A percentile compares a stretch with the other conserved stretches of the same genome.
These are phyloP conservation scores for Macrotis lagotis DNA, from an alignment of 2,113 vertebrate species.

Conservation along the genomic window DNA sequence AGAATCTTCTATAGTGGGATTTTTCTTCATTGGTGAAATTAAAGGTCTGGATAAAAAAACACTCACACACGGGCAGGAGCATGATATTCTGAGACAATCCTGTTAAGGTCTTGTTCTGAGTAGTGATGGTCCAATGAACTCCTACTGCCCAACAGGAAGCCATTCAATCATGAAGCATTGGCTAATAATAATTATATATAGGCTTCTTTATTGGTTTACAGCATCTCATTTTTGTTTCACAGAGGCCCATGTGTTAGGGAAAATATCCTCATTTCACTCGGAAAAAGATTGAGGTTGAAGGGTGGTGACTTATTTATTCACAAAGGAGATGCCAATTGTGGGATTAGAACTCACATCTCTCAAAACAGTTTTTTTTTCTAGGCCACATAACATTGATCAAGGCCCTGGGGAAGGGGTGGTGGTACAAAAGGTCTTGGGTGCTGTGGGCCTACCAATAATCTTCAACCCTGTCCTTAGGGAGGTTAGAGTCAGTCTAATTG, in stretches of 20 bases:
- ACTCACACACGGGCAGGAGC: background rate
- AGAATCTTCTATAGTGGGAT: background rate
- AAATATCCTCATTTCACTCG: background rate
- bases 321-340: background rate
- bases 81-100: background rate
- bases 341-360: background rate
- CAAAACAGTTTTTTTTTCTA: background rate
- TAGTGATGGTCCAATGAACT: background rate
- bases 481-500: background rate
- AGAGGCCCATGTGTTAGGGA: background rate
- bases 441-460: background rate
- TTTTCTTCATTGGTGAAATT: background rate
- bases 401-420: background rate
- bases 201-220: background rate
- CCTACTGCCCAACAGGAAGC: background rate
- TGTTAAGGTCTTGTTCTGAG: background rate
- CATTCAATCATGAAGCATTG: background rate
- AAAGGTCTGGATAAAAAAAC: background rate
- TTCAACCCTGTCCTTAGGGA: background rate
- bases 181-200: background rate
- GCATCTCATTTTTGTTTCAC: background rate
- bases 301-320: background rate
- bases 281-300: background rate
- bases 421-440: background rate
- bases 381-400: background rate